Evolutionary conservation across 2,888 invertebrate species (phyloP).

Genomic region (Emesis furor): DNA sequence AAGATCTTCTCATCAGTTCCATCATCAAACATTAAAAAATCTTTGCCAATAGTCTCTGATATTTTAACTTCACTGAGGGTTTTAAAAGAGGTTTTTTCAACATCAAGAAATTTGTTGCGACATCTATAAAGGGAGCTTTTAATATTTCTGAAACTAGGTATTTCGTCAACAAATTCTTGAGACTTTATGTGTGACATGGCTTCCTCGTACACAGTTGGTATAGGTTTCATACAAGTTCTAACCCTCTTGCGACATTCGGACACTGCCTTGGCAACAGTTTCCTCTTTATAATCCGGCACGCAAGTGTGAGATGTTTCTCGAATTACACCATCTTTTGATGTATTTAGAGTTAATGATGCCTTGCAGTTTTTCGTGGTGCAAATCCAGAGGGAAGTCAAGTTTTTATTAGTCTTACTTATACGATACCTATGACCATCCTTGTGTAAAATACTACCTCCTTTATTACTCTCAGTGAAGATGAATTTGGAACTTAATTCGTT

Average conservation of each 20-base stretch:
- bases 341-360: conserved; percentile 12
- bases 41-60: too few relatives aligned
- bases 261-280: not conserved
- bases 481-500: not conserved
- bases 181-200: not conserved
- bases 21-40: too few relatives aligned
- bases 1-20: too few relatives aligned
- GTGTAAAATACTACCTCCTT: not conserved
- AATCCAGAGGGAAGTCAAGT: not conserved
- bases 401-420: not conserved
- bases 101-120: conserved; percentile 10
- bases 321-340: not conserved
- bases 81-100: too few relatives aligned
- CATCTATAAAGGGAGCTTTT: conserved; percentile 10
- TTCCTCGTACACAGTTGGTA: conserved; percentile 10
- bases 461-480: conserved; percentile 7
- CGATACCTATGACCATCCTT: not conserved
- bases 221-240: conserved; percentile 12
- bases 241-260: conserved; percentile 11
- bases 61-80: too few relatives aligned
- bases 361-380: too few relatives aligned
- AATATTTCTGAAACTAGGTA: not conserved
- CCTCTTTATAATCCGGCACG: conserved; percentile 2
- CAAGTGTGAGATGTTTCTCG: conserved; percentile 11
- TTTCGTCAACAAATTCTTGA: conserved; percentile 11